These are phyloP conservation scores for Aleiodes testaceus DNA, from an alignment of 2,888 invertebrate genomes.

Conservation along the genomic window DNA sequence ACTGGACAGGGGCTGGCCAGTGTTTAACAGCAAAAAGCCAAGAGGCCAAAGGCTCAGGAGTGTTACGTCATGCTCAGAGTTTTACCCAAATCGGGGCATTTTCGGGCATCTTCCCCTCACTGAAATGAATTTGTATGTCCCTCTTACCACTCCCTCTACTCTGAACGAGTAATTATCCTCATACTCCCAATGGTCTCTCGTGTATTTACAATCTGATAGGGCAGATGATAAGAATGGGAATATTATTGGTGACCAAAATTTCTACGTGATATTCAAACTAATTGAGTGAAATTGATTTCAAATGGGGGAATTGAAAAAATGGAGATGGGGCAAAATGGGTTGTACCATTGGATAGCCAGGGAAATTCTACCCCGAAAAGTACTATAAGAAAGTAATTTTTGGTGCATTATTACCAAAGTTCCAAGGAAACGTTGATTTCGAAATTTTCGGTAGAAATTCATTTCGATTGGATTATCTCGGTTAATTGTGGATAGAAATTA, in stretches of 20 bases:
- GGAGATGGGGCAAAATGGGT: no score
- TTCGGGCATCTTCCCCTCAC: conserved; percentile 50
- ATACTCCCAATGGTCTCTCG: conserved; percentile 26
- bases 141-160: conserved; percentile 39
- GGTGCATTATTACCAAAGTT: no score
- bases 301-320: no score
- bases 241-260: conserved; percentile 50
- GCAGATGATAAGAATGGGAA: conserved; percentile 48
- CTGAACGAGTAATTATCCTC: conserved; percentile 61
- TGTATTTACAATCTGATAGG: conserved; percentile 49
- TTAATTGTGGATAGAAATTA: no score
- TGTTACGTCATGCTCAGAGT: conserved; percentile 72
- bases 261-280: conserved; percentile 65
- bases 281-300: conserved; percentile 57
- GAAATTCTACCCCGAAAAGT: background rate
- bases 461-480: no score
- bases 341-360: background rate
- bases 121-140: conserved; percentile 71
- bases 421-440: no score
- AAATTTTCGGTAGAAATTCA: background rate
- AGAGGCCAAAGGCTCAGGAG: conserved; percentile 63
- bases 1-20: conserved; percentile 42
- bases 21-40: conserved; percentile 64
- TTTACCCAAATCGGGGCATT: conserved; percentile 60
- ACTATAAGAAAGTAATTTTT: no score